Evolutionary conservation across 2,113 vertebrate species (phyloP).

Genomic region (Ia io): DNA sequence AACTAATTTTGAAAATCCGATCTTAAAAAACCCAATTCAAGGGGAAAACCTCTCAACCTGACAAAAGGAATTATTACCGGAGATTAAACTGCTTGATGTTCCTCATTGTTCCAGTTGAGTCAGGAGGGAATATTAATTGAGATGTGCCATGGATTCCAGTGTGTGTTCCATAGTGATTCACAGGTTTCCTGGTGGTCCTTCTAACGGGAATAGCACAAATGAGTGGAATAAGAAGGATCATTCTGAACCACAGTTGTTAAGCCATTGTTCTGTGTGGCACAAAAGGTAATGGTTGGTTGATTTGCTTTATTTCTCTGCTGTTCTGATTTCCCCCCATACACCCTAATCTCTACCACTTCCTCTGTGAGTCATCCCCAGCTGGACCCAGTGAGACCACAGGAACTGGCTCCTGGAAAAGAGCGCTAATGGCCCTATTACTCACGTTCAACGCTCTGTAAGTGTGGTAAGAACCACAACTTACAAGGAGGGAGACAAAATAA

Average conservation of each 20-base stretch:
- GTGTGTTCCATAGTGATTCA: slow-evolving; percentile 88
- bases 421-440: slow-evolving; percentile 94
- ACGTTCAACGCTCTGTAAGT: slow-evolving; percentile 87
- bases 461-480: slow-evolving; percentile 78
- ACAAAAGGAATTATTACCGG: slow-evolving; percentile 89
- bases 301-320: slow-evolving; percentile 90
- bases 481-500: slow-evolving; percentile 68
- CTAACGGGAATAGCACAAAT: slow-evolving; percentile 89
- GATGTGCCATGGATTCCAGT: slow-evolving; percentile 91
- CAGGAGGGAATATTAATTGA: slow-evolving; percentile 92
- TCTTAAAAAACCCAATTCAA: slow-evolving; percentile 83
- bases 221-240: slow-evolving; percentile 88
- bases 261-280: slow-evolving; percentile 93
- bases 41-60: slow-evolving; percentile 82
- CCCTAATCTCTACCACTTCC: slow-evolving; percentile 88
- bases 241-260: slow-evolving; percentile 91
- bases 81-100: slow-evolving; percentile 96
- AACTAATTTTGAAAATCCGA: slow-evolving; percentile 85
- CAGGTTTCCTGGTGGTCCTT: slow-evolving; percentile 96
- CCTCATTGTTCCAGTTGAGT: slow-evolving; percentile 91
- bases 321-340: slow-evolving; percentile 81
- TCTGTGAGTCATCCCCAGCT: slow-evolving; percentile 92
- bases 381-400: slow-evolving; percentile 86
- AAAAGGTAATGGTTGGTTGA: slow-evolving; percentile 98
- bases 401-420: slow-evolving; percentile 88